Conservation (phyloP, 2,888 invertebrate genomes). For the Paralinhomoeus sp. region DNA sequence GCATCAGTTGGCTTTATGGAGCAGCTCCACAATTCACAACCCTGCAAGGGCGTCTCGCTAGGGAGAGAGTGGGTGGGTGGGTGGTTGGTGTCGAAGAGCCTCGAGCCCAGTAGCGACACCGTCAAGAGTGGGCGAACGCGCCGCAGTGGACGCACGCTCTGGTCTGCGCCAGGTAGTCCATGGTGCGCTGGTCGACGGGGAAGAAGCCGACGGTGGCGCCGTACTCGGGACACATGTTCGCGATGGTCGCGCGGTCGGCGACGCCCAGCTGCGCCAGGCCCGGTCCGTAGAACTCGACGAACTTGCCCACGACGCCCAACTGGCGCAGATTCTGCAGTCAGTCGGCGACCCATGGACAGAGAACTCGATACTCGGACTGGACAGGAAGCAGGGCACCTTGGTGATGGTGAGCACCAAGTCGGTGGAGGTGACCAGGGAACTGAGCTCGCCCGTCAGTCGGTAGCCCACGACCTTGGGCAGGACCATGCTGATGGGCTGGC, state of each 20-base stretch:
- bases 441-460: slow-evolving; percentile 53
- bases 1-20: no score
- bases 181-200: slow-evolving; percentile 48
- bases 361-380: no score
- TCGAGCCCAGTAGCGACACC: no score
- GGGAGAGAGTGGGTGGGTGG: no score
- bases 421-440: slow-evolving; percentile 67
- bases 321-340: slow-evolving; percentile 52
- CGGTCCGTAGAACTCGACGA: slow-evolving; percentile 92
- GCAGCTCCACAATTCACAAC: no score
- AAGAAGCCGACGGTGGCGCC: slow-evolving; percentile 49
- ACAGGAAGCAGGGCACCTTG: slow-evolving; percentile 39
- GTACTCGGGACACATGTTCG: slow-evolving; percentile 96
- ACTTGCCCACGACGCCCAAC: slow-evolving; percentile 86
- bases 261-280: slow-evolving; percentile 72
- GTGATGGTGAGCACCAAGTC: slow-evolving; percentile 91
- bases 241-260: slow-evolving; percentile 86
- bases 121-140: not conserved
- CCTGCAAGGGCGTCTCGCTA: no score
- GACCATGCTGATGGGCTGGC: slow-evolving; percentile 87
- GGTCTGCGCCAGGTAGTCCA: slow-evolving; percentile 62
- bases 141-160: slow-evolving; percentile 32
- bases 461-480: slow-evolving; percentile 88
- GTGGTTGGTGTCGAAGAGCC: no score
- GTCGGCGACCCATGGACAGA: not conserved